phyloP scores from a whole-genome alignment of 2,888 invertebrate species.

The Campoplex capitator region DNA sequence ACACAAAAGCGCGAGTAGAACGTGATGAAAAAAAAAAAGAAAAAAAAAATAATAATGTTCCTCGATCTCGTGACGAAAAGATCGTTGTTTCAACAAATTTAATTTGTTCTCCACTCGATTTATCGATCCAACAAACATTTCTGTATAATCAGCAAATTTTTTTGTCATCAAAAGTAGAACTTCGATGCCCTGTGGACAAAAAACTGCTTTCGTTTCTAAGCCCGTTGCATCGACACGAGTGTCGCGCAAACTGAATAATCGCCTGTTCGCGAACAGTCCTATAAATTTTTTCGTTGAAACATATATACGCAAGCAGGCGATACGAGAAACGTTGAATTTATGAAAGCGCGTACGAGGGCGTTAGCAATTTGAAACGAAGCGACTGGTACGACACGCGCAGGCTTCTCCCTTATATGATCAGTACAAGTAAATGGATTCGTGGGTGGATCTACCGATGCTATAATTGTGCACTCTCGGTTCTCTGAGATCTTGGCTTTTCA shows the following conservation, averaged over 20 bases:
- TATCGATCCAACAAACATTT: too few species aligned
- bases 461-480: conserved; percentile 47
- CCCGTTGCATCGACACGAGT: not conserved
- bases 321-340: conserved; percentile 55
- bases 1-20: too few species aligned
- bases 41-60: too few species aligned
- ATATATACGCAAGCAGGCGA: not conserved
- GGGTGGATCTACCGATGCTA: conserved; percentile 52
- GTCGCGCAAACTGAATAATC: conserved; percentile 2
- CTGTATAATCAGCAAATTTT: too few species aligned
- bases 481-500: conserved; percentile 45
- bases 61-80: too few species aligned
- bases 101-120: too few species aligned
- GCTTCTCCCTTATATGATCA: conserved; percentile 48
- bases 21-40: too few species aligned
- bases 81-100: too few species aligned
- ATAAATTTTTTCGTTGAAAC: conserved; percentile 9
- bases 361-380: conserved; percentile 63
- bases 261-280: conserved; percentile 3
- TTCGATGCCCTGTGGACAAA: not conserved
- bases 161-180: too few species aligned
- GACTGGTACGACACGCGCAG: conserved; percentile 31
- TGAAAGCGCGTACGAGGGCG: conserved; percentile 65
- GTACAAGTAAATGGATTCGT: conserved; percentile 43
- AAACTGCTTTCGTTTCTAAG: not conserved